Conservation (phyloP, 2,888 invertebrate genomes). For the Ophion ellenae region DNA sequence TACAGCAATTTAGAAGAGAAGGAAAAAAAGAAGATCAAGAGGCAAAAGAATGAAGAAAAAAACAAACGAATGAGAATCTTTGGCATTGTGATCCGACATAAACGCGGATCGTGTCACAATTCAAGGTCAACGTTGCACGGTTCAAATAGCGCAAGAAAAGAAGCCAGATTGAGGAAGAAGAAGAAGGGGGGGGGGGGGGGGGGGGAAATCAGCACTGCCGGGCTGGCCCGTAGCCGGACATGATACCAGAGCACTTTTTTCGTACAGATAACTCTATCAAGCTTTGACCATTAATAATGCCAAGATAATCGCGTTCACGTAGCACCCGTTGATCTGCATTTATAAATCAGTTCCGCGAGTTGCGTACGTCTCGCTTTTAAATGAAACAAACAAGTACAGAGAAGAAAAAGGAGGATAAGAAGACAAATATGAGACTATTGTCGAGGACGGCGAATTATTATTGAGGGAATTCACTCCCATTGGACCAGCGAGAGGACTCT, state of each 20-base stretch:
- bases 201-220: neutral
- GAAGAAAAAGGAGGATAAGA: slow-evolving; percentile 8
- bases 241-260: slow-evolving; percentile 54
- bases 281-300: slow-evolving; percentile 43
- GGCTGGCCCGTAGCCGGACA: neutral
- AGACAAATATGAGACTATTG: slow-evolving; percentile 9
- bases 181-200: neutral
- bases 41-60: neutral
- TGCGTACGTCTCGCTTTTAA: neutral
- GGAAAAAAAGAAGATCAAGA: neutral
- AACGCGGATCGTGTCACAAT: neutral
- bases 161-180: neutral
- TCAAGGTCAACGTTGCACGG: slow-evolving; percentile 5
- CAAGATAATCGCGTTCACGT: slow-evolving; percentile 35
- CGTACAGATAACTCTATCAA: slow-evolving; percentile 53
- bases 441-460: slow-evolving; percentile 3
- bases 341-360: slow-evolving; percentile 38
- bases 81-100: neutral
- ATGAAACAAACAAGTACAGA: neutral
- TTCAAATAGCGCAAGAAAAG: slow-evolving; percentile 34
- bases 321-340: slow-evolving; percentile 30
- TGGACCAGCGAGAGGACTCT: neutral
- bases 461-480: neutral
- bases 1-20: neutral
- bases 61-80: slow-evolving; percentile 1